Evolutionary conservation across 2,888 invertebrate genomes (phyloP).

Genomic region (Xylophagus ater): DNA sequence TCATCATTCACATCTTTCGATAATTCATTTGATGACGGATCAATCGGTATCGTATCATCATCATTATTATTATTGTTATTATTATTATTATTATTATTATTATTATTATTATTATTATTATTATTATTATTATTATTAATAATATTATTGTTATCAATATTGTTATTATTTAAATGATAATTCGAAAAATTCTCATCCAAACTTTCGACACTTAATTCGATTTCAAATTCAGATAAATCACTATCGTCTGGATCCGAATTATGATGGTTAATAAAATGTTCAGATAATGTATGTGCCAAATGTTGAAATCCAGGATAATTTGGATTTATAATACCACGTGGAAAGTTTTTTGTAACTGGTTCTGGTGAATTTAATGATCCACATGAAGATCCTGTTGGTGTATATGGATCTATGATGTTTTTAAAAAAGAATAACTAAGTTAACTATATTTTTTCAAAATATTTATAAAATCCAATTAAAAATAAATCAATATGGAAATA

Average conservation of each 20-base stretch:
- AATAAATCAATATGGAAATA: too few relatives aligned
- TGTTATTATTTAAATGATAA: conserved; percentile 41
- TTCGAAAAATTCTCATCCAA: conserved; percentile 24
- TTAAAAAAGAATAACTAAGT: neutral
- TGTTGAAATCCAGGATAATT: conserved; percentile 79
- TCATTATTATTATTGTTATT: conserved; percentile 9
- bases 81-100: conserved; percentile 12
- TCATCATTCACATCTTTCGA: conserved; percentile 7
- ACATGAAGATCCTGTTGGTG: conserved; percentile 18
- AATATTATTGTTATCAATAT: conserved; percentile 39
- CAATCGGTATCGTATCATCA: neutral
- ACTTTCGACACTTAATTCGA: conserved; percentile 29
- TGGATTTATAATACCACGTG: conserved; percentile 67
- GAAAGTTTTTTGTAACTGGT: conserved; percentile 32
- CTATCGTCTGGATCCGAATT: conserved; percentile 32
- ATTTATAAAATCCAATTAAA: neutral
- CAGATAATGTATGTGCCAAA: conserved; percentile 57
- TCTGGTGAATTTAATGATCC: conserved; percentile 24
- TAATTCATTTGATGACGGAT: neutral
- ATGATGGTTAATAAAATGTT: conserved; percentile 30
- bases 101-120: conserved; percentile 27
- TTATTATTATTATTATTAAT: conserved; percentile 30
- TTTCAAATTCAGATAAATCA: conserved; percentile 33
- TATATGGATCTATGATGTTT: conserved; percentile 17
- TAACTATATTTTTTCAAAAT: neutral